Evolutionary conservation across 2,113 vertebrate species (phyloP).

Genomic region (Hydropotes inermis): DNA sequence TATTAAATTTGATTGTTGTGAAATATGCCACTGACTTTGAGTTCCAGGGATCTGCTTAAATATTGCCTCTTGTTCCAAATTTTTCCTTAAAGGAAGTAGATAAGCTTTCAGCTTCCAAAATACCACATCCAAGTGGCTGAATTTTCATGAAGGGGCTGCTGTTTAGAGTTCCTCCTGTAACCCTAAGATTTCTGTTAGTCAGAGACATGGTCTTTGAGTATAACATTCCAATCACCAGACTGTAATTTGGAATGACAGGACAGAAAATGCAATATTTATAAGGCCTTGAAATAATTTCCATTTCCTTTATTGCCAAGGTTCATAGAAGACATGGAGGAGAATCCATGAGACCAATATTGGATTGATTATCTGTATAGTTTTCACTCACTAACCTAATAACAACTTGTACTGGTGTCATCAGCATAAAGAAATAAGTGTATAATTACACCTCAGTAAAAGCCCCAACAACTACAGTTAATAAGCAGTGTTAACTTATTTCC

Average conservation of each 20-base stretch:
- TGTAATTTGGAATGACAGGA: not conserved
- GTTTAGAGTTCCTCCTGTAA: constrained; percentile 16
- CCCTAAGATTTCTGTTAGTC: constrained; percentile 11
- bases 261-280: constrained; percentile 1
- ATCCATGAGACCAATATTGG: not conserved
- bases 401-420: not conserved
- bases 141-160: not conserved
- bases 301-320: not conserved
- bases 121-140: not conserved
- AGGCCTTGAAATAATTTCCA: not conserved
- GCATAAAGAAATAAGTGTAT: not conserved
- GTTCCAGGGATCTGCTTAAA: constrained; percentile 55
- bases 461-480: not conserved
- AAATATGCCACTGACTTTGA: constrained; percentile 65
- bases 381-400: not conserved
- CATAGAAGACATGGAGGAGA: not conserved
- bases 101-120: constrained; percentile 31
- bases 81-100: constrained; percentile 64
- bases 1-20: constrained; percentile 72
- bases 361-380: not conserved
- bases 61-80: constrained; percentile 35
- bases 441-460: not conserved
- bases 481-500: not conserved
- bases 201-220: not conserved
- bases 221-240: not conserved